A percentile compares a stretch with the other conserved stretches of the same genome.
Conservation (phyloP, 23 tunicate species). For the Trididemnum nubilum region DNA sequence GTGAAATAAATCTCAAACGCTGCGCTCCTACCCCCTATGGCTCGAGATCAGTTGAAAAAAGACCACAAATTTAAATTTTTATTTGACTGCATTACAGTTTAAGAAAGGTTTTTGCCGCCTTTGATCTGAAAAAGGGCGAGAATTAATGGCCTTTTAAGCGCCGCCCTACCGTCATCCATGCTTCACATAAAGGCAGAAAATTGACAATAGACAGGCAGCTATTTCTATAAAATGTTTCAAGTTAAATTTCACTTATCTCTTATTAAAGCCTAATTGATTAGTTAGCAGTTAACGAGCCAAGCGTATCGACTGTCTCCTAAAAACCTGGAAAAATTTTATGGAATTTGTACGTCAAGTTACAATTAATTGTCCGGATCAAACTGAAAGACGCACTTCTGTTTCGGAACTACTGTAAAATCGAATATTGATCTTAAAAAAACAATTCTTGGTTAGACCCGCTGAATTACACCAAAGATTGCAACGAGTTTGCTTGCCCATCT, state of each 20-base stretch:
- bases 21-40: no score
- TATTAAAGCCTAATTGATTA: constrained; percentile 35
- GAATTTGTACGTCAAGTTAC: no score
- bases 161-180: not conserved
- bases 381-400: no score
- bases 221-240: not conserved
- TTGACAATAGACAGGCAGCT: constrained; percentile 15
- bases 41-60: no score
- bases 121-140: constrained; percentile 28
- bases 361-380: no score
- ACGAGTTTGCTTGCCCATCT: not conserved
- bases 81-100: not conserved
- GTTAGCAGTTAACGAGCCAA: constrained; percentile 9
- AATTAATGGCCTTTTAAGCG: constrained; percentile 1
- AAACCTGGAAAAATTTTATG: no score
- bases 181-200: not conserved
- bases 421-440: no score
- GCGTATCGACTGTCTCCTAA: no score
- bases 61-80: not conserved
- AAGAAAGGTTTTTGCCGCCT: not conserved
- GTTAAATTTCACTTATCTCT: not conserved
- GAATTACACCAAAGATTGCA: not conserved
- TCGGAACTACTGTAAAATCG: no score
- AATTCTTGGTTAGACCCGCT: not conserved
- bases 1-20: no score